Evolutionary conservation across 2,888 invertebrate species (phyloP).

Genomic region (Ormyrus pomaceus): DNA sequence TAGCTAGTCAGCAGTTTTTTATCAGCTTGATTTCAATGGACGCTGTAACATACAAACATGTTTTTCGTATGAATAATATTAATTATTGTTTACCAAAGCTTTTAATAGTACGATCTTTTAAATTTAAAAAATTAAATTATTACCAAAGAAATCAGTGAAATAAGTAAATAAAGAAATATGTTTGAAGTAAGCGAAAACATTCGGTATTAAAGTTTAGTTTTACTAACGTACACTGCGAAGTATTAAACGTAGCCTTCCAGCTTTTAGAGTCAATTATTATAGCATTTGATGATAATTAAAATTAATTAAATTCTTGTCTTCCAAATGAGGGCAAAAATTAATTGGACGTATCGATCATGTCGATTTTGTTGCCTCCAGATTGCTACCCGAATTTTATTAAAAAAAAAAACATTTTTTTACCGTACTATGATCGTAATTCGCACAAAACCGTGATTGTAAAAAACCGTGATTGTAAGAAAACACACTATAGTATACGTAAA

Average conservation of each 20-base stretch:
- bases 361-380: not conserved
- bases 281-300: not conserved
- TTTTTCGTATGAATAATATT: too few species aligned
- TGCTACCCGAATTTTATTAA: not conserved
- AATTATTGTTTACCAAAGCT: too few species aligned
- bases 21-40: too few species aligned
- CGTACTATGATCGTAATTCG: conserved; percentile 23
- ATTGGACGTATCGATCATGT: not conserved
- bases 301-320: conserved; percentile 4
- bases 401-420: conserved; percentile 5
- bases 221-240: conserved; percentile 2
- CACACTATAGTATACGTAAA: not conserved
- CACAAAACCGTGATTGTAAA: conserved; percentile 6
- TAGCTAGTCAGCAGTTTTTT: too few species aligned
- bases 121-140: too few species aligned
- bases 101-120: too few species aligned
- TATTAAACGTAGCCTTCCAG: conserved; percentile 16
- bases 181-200: conserved; percentile 12
- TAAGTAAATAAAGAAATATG: too few species aligned
- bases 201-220: not conserved
- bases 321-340: not conserved
- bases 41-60: too few species aligned
- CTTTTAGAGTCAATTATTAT: conserved; percentile 17
- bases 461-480: conserved; percentile 17
- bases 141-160: too few species aligned